These are phyloP conservation scores for Drosophila cyrtoloma DNA, from an alignment of 2,888 invertebrate genomes.

Conservation along the genomic window DNA sequence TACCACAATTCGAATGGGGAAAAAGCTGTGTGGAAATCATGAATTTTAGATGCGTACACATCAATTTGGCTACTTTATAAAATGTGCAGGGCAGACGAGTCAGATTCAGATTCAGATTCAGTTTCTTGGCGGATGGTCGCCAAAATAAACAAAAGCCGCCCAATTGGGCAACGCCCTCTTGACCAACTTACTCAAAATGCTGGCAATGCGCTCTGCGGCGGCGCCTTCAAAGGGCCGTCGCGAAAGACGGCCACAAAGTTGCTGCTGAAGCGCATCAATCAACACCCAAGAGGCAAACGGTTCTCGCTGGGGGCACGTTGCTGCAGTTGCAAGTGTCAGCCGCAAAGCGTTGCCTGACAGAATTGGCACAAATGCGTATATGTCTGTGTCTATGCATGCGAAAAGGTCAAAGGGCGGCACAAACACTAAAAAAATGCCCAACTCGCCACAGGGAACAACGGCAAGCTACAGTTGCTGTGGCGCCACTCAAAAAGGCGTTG, in stretches of 20 bases:
- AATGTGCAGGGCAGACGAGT: not conserved
- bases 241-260: conserved; percentile 43
- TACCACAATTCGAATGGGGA: not conserved
- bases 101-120: not conserved
- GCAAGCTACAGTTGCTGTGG: conserved; percentile 39
- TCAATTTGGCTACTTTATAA: not conserved
- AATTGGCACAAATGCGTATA: conserved; percentile 74
- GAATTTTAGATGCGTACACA: conserved; percentile 7
- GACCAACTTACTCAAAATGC: conserved; percentile 67
- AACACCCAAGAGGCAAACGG: conserved; percentile 39
- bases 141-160: conserved; percentile 62
- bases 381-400: conserved; percentile 53
- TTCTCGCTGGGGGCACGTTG: conserved; percentile 22
- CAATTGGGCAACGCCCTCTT: conserved; percentile 66
- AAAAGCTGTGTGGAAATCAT: conserved; percentile 23
- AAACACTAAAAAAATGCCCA: conserved; percentile 25
- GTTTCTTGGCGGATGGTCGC: conserved; percentile 45
- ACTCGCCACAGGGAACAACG: conserved; percentile 17
- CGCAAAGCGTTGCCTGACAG: conserved; percentile 61
- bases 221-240: conserved; percentile 71
- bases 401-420: conserved; percentile 69
- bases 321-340: conserved; percentile 35
- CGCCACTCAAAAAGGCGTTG: conserved; percentile 56
- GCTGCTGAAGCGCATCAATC: conserved; percentile 71
- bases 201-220: conserved; percentile 50